Conservation (phyloP, 2,797 vertebrate genomes). For the Scolopax rusticola region DNA sequence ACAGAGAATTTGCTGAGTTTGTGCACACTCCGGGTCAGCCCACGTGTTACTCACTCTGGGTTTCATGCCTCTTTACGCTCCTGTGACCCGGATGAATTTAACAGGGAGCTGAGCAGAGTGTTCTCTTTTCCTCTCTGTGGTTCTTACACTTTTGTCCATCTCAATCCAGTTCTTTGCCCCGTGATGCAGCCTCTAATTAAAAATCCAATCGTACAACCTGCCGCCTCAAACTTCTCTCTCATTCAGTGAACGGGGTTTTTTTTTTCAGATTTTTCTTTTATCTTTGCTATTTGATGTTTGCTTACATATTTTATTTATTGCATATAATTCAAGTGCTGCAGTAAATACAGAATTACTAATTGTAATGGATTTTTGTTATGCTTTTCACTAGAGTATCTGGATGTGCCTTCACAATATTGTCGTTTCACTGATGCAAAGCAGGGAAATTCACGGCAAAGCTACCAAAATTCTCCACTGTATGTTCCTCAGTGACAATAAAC, state of each 20-base stretch:
- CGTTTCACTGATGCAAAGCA: neutral
- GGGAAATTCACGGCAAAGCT: neutral
- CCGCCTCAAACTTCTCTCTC: neutral
- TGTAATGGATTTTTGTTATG: neutral
- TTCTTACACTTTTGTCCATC: neutral
- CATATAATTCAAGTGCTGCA: slow-evolving; percentile 17
- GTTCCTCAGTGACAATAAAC: neutral
- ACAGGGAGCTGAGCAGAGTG: neutral
- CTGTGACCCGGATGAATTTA: slow-evolving; percentile 19
- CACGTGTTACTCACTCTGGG: neutral
- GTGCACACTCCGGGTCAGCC: neutral
- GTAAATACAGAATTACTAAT: slow-evolving; percentile 44
- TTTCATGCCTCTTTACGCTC: neutral
- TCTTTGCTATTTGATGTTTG: slow-evolving; percentile 48
- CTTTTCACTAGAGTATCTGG: neutral
- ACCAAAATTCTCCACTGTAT: neutral
- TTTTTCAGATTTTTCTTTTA: slow-evolving; percentile 32
- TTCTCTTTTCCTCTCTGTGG: neutral
- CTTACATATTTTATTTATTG: slow-evolving; percentile 48
- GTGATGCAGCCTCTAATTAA: neutral
- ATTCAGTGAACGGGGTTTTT: neutral
- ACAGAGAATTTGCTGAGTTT: slow-evolving; percentile 27
- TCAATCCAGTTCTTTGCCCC: neutral
- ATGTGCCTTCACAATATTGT: neutral
- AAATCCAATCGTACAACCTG: neutral